Conservation (phyloP, 1,140 invertebrate species). For the Gonatopus flavifemur region DNA sequence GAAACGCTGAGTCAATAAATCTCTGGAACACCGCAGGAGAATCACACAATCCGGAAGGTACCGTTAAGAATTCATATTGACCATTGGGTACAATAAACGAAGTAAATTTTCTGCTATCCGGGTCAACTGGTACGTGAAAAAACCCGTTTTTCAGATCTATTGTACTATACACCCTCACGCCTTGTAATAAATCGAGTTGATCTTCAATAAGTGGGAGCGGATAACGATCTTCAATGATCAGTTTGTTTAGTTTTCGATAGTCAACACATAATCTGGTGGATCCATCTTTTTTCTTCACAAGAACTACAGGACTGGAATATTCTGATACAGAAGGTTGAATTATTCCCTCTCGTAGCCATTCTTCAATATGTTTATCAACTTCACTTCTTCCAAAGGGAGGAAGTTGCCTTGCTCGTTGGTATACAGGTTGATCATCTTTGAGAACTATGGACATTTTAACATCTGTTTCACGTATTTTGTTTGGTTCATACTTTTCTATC, state of each 20-base stretch:
- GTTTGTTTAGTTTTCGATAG: not conserved
- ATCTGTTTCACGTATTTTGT: not conserved
- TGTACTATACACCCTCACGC: not conserved
- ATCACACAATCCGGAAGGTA: not conserved
- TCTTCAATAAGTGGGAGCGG: not conserved
- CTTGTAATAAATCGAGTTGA: not conserved
- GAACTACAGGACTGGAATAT: not conserved
- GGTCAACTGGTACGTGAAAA: not conserved
- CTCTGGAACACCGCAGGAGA: not conserved
- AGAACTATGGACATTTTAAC: not conserved
- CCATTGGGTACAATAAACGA: not conserved
- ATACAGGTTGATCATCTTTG: not conserved
- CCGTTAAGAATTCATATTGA: not conserved
- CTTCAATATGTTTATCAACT: not conserved
- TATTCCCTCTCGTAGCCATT: not conserved
- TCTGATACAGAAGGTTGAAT: not conserved
- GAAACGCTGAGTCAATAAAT: not conserved
- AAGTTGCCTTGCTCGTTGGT: not conserved
- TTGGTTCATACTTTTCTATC: constrained; percentile 31
- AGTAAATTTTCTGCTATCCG: not conserved
- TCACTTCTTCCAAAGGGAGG: not conserved
- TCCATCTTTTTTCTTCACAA: not conserved
- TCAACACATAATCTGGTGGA: not conserved
- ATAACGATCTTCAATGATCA: not conserved
- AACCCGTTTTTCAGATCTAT: not conserved